These are phyloP conservation scores for Mellivora capensis DNA, from an alignment of 2,113 vertebrate species.

Conservation along the genomic window DNA sequence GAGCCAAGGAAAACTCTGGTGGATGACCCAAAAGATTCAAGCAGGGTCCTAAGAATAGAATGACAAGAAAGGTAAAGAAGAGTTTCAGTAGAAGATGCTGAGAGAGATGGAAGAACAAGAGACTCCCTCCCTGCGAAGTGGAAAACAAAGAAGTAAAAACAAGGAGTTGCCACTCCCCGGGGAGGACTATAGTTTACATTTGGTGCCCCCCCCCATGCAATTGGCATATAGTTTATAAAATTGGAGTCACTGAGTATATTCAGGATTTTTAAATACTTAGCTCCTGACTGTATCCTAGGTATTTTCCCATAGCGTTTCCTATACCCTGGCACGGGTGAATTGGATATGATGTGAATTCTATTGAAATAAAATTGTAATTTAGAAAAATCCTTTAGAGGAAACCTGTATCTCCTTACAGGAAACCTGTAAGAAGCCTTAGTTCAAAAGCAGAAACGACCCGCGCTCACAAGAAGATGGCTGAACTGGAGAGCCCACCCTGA, in stretches of 20 bases:
- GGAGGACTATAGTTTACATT: background rate
- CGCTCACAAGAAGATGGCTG: background rate
- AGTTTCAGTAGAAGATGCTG: background rate
- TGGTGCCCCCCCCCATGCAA: background rate
- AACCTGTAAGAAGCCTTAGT: background rate
- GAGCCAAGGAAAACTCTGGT: background rate
- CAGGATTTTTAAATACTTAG: background rate
- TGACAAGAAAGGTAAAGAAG: background rate
- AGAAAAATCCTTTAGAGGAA: background rate
- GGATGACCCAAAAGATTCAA: background rate
- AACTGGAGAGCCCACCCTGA: background rate
- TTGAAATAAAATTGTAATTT: background rate
- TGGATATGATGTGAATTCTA: background rate
- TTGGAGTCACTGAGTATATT: background rate
- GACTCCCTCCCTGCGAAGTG: background rate
- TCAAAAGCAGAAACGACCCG: background rate
- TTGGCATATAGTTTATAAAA: background rate
- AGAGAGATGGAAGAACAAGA: background rate
- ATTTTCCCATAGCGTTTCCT: background rate
- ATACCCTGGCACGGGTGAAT: background rate
- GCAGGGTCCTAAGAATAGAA: background rate
- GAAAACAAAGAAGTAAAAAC: background rate
- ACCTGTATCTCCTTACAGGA: background rate
- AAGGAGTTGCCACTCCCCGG: background rate
- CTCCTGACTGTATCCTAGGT: background rate